Evolutionary conservation across 2,888 invertebrate genomes (phyloP), one percentile per base, ranked within the genome.

Genomic region (Macropis europaea): DNA sequence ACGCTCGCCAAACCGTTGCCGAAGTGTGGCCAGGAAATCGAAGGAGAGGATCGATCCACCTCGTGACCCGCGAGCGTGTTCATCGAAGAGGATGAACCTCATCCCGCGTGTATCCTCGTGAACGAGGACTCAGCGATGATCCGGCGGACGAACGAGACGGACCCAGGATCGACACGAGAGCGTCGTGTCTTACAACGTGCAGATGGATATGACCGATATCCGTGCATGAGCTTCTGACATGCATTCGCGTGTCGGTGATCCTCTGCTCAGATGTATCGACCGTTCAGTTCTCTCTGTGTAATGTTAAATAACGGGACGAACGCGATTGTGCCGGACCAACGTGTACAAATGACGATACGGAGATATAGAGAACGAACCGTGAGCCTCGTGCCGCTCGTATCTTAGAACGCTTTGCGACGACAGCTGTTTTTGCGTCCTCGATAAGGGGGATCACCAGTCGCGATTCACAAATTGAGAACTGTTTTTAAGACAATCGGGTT

Each of bases 171-270:
- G 77, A 78, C 81, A 78, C 69, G 73, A 71, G 63, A 53, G 42
- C 34, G 22, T 24, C 66, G 69, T 76, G 78, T 81, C 64, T 67
- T 77, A 77, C 81, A 52, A 76, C 75, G 50, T 11, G 5, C 30
- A 79, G 80, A 82, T 80, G 75, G 62, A 74, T 82, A 75, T 61
- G 59, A 62, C 40, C 64, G 79, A 79, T 81, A 74, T 48, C 34
- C 32, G 19, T 22, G 45, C 45, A 36, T 40, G 38, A 50, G 54
- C 73, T 53, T 50, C 73, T 61, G 73, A 76, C 76, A 68, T 60
- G 79, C 76, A 61, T 53, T 59, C 52, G 36, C 69, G 57, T 64
- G 73, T 64, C 34, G 57, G 43, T 60, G 70, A 70, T 69, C 53
- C 70, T 19, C 11, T 19, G 15, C 53, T n/a, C 47, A n/a, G 56